These are phyloP conservation scores for Ophioninae sp. DNA, from an alignment of 2,888 invertebrate species.

Conservation along the genomic window DNA sequence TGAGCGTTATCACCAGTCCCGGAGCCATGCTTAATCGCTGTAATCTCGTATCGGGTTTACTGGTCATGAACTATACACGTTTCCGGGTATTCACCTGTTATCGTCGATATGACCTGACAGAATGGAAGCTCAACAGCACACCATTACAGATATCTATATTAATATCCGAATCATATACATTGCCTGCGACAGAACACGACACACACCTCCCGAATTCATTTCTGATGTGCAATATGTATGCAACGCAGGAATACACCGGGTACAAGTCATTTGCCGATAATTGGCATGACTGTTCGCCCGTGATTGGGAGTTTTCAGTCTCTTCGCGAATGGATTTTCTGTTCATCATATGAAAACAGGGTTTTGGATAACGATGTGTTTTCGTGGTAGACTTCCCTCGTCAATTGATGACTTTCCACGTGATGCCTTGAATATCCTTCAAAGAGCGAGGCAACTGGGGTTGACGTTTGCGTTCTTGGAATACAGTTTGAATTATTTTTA, in stretches of 20 bases:
- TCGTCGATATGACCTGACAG: slow-evolving; percentile 38
- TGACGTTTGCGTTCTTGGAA: no score
- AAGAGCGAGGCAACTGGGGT: no score
- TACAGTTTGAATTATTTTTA: no score
- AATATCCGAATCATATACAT: neutral
- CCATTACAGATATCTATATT: neutral
- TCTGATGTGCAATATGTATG: neutral
- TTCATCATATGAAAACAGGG: neutral
- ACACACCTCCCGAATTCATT: neutral
- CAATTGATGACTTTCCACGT: neutral
- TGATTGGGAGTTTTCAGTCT: neutral
- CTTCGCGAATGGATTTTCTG: neutral
- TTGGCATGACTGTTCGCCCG: neutral
- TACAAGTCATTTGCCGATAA: neutral
- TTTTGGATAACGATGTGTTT: no score
- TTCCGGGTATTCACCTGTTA: slow-evolving; percentile 24
- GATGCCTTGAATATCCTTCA: no score
- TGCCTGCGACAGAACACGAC: neutral
- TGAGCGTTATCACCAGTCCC: slow-evolving; percentile 66
- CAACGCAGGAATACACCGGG: neutral
- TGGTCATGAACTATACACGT: slow-evolving; percentile 42
- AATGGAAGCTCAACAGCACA: slow-evolving; percentile 27
- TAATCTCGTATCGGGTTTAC: slow-evolving; percentile 65
- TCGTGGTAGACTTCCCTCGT: neutral
- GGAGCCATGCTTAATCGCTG: slow-evolving; percentile 68